phyloP scores from a whole-genome alignment of 2,113 vertebrate genomes.

The Mastomys coucha region DNA sequence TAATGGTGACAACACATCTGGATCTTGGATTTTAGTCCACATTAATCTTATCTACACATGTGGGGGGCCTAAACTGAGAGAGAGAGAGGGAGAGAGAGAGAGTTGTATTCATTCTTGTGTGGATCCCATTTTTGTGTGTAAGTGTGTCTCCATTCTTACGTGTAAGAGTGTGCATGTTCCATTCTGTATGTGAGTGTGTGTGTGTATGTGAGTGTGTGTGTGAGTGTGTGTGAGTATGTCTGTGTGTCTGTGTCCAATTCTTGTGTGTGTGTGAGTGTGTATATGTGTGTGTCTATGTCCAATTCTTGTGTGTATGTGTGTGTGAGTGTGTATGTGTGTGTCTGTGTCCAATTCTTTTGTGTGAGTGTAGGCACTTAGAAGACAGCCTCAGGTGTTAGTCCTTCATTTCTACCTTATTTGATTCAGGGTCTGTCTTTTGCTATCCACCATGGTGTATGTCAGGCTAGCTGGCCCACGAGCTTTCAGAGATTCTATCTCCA shows the following conservation, averaged over 20 bases:
- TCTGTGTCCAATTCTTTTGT: not conserved
- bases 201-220: not conserved
- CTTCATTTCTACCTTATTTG: not conserved
- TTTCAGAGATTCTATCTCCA: not conserved
- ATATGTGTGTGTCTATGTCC: not conserved
- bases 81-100: no score
- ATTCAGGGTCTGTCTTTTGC: not conserved
- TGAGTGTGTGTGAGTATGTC: no score
- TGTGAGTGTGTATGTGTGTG: not conserved
- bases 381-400: not conserved
- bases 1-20: not conserved
- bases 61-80: not conserved
- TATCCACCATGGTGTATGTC: not conserved
- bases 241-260: not conserved
- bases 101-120: not conserved
- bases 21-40: not conserved
- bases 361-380: not conserved
- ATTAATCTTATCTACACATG: not conserved
- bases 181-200: not conserved
- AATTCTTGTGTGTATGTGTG: no score
- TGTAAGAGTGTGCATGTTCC: not conserved
- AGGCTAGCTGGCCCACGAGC: not conserved
- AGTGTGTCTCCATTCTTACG: not conserved
- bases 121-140: no score
- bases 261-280: not conserved